Conservation (phyloP, 2,797 vertebrate genomes). For the Sebastes oblongus region DNA sequence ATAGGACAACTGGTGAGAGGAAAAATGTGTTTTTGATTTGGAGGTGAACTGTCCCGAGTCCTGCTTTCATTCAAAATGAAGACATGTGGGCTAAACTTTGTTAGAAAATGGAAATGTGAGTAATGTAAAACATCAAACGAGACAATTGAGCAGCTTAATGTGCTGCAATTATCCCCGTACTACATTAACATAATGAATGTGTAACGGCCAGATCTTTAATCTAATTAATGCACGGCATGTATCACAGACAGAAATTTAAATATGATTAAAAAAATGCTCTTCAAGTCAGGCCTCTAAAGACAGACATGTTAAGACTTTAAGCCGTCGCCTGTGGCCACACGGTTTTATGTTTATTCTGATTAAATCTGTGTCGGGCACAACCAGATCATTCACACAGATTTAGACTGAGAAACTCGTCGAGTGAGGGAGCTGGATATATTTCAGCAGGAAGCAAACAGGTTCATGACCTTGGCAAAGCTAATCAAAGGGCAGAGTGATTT, state of each 20-base stretch:
- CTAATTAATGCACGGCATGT: not conserved
- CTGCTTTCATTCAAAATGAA: not conserved
- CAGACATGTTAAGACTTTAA: not conserved
- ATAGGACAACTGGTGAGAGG: not conserved
- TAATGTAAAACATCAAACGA: conserved; percentile 25
- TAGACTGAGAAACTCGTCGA: not conserved
- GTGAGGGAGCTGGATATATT: not conserved
- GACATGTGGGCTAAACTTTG: not conserved
- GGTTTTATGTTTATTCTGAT: not conserved
- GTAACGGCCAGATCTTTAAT: not conserved
- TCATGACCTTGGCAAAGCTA: not conserved
- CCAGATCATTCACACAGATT: not conserved
- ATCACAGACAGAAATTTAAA: not conserved
- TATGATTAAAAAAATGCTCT: not conserved
- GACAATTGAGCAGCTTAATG: conserved; percentile 10
- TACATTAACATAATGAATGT: conserved; percentile 39
- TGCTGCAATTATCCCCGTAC: conserved; percentile 14
- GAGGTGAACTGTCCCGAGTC: not conserved
- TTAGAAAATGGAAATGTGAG: not conserved
- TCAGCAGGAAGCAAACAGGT: not conserved
- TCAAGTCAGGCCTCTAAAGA: not conserved
- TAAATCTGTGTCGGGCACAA: not conserved
- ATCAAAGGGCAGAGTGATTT: not conserved
- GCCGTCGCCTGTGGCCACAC: not conserved
- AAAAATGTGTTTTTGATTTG: not conserved